Evolutionary conservation across 2,797 vertebrate genomes (phyloP), one percentile per base, ranked within the genome.

Genomic region (Telmatherina bonti): DNA sequence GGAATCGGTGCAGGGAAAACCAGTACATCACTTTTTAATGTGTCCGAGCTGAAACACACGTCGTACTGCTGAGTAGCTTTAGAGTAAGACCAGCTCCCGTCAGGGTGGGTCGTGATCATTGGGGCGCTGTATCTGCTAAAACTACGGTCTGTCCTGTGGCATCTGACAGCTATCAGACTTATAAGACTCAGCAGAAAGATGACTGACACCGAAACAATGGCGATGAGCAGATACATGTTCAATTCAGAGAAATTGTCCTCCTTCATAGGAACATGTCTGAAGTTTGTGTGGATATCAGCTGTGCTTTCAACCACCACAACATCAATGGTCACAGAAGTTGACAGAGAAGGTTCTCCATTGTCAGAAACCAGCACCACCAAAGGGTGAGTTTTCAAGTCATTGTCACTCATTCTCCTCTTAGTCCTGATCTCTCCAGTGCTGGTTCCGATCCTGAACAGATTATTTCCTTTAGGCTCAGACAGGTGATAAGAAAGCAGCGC

Each of bases 31-130:
- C 84, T 86, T 72, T 86, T 88, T 15, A 84, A 31, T 2, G 88
- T 90, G 69, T 91, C 90, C 16, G 88, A 89, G 15, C 81, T 90
- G 83, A 92, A 90, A 77, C 89, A 90, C 66, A 89, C 85, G 1
- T 90, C 87, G 57, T 90, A 89, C 76, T 88, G 86, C 63, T 88
- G 87, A 56, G 86, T 89, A 67, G 88, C 72, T 74, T 89, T 88
- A 1, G 87, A 86, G 71, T 89, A 88, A 74, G 87, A 88, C 85
- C 86, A 88, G n/a, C 83, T 90, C 31, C 86, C 86, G 26, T 88
- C 88, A 41, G 88, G 43, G 1, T 45, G 43, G 2, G 43, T 45
- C 0, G 43, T 45, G 43, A 45, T 45, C 43, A 45, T 45, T 45
- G 43, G 43, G 18, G 43, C 43, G 43, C 43, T 45, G 43, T 45